Base-by-base conservation (phyloP, 2,888 invertebrate genomes). In the Pandemis corylana region DNA sequence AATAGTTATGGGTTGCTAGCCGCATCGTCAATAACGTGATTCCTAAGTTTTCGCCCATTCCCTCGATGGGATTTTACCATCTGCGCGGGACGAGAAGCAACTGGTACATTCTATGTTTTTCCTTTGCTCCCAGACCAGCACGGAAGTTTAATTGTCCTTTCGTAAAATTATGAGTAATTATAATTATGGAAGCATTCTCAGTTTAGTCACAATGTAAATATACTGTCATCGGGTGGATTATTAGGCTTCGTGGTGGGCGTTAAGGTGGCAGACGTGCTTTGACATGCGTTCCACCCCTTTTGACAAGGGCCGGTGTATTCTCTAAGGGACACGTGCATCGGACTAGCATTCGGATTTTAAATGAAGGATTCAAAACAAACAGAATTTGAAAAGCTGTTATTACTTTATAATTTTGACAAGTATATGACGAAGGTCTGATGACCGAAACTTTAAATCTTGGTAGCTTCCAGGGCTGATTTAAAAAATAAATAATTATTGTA, bases 181-280 rank as follows among this genome's bases (percentile, higher is more conserved):
- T 15, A 1, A 56, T 7, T 56, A n/a, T 56, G 2, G 10, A 56
- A 59, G 10, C 12, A 59, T 7, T 28, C 12, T 28, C 28, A 28
- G 7, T 41, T 7, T 36, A n/a, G 42, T 59, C 80, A 80, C 79
- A 81, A 82, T 81, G 82, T 85, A 83, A 82, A 82, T 80, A 82
- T 78, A 78, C 28, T 83, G 80, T 84, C 84, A 81, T 84, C 84
- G 80, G 79, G 80, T 79, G 80, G 80, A 83, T 84, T 84, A 85
- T 86, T 81, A 79, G 84, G 79, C 78, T 76, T 72, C 75, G 78
- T 77, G 75, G 82, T 83, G 84, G 82, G 83, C 82, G 82, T 83
- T 80, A 82, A 82, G 80, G 80, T 75, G 81, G 80, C 80, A 84
- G 81, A 80, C 78, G 79, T 81, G 71, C 71, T 75, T 79, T 78